Evolutionary conservation across 2,113 vertebrate species (phyloP).

Genomic region (Taxidea taxus): DNA sequence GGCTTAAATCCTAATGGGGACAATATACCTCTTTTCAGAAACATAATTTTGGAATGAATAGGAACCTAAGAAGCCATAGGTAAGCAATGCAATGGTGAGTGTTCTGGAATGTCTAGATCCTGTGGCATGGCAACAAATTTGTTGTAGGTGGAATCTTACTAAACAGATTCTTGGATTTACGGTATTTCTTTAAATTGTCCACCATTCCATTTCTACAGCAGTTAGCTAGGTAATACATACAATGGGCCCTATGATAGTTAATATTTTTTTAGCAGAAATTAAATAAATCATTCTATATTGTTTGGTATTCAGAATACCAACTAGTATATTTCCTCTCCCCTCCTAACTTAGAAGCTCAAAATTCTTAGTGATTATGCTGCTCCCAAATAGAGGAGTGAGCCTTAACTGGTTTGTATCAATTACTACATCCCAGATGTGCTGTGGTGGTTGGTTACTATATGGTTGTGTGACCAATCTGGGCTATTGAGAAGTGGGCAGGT

Average conservation of each 20-base stretch:
- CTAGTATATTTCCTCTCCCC: not conserved
- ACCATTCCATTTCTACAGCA: not conserved
- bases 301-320: not conserved
- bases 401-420: not conserved
- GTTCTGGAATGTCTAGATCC: not conserved
- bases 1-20: not conserved
- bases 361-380: not conserved
- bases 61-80: not conserved
- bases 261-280: not conserved
- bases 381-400: not conserved
- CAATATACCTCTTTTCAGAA: not conserved
- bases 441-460: not conserved
- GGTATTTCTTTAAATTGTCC: not conserved
- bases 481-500: not conserved
- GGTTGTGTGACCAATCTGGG: not conserved
- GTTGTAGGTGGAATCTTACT: not conserved
- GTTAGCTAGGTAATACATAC: not conserved
- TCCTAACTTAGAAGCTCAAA: not conserved
- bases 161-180: not conserved
- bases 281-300: not conserved
- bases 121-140: not conserved
- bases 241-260: not conserved
- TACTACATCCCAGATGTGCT: not conserved
- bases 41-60: not conserved
- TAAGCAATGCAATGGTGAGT: not conserved